Conservation (phyloP, 1,140 invertebrate genomes). For the Drosophila subobscura region DNA sequence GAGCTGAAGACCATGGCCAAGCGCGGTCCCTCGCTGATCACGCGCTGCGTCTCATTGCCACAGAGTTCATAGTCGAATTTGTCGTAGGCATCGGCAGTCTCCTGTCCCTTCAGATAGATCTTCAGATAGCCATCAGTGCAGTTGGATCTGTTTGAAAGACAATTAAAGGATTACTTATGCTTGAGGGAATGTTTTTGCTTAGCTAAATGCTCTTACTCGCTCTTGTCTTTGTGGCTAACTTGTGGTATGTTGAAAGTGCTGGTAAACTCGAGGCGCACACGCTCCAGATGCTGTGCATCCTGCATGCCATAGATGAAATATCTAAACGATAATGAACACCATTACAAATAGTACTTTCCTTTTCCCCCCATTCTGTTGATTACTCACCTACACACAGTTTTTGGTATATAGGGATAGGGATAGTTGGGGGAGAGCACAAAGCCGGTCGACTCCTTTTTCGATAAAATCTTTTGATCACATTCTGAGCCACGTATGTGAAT, state of each 20-base stretch:
- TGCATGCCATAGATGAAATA: conserved; percentile 99
- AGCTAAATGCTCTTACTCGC: conserved; percentile 57
- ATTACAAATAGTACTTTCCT: neutral
- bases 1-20: conserved; percentile 97
- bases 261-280: conserved; percentile 93
- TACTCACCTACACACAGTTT: conserved; percentile 93
- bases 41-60: conserved; percentile 89
- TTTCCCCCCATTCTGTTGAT: rapidly evolving
- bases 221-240: conserved; percentile 85
- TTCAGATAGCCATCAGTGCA: conserved; percentile 96
- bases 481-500: conserved; percentile 97
- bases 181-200: no score
- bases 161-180: neutral
- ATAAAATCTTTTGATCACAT: conserved; percentile 98
- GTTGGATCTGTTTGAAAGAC: conserved; percentile 84
- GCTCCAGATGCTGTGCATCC: conserved; percentile 96
- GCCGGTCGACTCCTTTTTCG: conserved; percentile 95
- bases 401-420: conserved; percentile 96
- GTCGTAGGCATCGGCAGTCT: conserved; percentile 95
- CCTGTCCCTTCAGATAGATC: conserved; percentile 95
- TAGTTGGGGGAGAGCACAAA: conserved; percentile 97
- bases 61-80: conserved; percentile 97
- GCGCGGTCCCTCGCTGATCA: conserved; percentile 94
- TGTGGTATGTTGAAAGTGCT: conserved; percentile 94
- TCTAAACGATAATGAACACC: conserved; percentile 79